Conservation (phyloP, 2,797 vertebrate genomes). For the Anguilla megastoma region DNA sequence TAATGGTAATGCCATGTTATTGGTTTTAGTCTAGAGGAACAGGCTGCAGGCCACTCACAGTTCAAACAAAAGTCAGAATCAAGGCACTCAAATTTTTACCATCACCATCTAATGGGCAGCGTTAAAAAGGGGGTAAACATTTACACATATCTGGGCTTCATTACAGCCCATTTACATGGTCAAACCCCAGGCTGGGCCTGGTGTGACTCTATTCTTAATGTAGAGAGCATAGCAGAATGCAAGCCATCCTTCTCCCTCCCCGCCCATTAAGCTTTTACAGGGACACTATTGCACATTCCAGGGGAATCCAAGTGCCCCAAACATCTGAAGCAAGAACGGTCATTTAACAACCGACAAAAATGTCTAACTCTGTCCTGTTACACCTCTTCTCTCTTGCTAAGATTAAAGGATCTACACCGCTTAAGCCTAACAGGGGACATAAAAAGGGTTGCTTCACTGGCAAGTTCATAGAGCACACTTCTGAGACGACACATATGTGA, state of each 20-base stretch:
- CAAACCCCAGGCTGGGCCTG: conserved; percentile 6
- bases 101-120: conserved; percentile 20
- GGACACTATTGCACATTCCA: conserved; percentile 28
- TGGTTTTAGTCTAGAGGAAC: conserved; percentile 18
- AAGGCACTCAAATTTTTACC: conserved; percentile 25
- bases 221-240: background rate
- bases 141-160: conserved; percentile 27
- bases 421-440: background rate
- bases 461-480: conserved; percentile 1
- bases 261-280: conserved; percentile 34
- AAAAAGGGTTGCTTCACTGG: conserved; percentile 10
- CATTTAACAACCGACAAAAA: conserved; percentile 28
- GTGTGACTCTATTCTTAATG: conserved; percentile 19
- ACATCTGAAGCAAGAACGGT: background rate
- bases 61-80: conserved; percentile 32
- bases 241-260: background rate
- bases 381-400: conserved; percentile 15
- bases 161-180: conserved; percentile 30
- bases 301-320: conserved; percentile 15
- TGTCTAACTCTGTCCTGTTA: conserved; percentile 14
- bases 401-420: conserved; percentile 26
- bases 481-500: background rate
- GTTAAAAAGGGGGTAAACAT: conserved; percentile 37
- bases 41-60: conserved; percentile 15
- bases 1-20: background rate